Evolutionary conservation across 2,113 vertebrate genomes (phyloP).

Genomic region (Orientallactaga bullata): DNA sequence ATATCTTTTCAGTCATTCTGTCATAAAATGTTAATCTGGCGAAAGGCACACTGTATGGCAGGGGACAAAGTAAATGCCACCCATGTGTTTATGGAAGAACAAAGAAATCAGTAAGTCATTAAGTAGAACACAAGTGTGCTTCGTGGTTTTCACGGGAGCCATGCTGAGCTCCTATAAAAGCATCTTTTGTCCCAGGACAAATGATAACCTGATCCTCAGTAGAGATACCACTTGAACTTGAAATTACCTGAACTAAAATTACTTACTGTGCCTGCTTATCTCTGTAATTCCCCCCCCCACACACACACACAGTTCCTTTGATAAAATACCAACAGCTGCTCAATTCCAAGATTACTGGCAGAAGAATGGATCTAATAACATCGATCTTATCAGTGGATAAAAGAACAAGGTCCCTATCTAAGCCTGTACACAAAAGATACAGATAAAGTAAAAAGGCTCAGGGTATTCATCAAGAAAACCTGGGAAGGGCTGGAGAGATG

Average conservation of each 20-base stretch:
- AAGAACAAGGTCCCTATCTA: neutral
- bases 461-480: slow-evolving; percentile 21
- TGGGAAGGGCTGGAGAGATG: too few species aligned
- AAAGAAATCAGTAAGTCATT: neutral
- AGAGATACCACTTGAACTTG: neutral
- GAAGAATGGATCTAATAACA: neutral
- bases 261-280: neutral
- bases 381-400: neutral
- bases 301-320: neutral
- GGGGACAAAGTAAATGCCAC: neutral
- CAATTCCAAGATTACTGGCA: neutral
- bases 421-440: neutral
- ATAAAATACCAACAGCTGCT: neutral
- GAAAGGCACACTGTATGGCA: neutral
- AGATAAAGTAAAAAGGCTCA: neutral
- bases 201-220: neutral
- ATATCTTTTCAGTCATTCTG: neutral
- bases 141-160: neutral
- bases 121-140: neutral
- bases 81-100: neutral
- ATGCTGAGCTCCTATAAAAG: neutral
- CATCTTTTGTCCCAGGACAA: neutral
- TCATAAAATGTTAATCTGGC: neutral
- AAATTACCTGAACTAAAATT: neutral
- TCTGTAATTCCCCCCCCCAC: neutral